Conservation (phyloP, 2,888 invertebrate species). For the Acrobasis consociella region DNA sequence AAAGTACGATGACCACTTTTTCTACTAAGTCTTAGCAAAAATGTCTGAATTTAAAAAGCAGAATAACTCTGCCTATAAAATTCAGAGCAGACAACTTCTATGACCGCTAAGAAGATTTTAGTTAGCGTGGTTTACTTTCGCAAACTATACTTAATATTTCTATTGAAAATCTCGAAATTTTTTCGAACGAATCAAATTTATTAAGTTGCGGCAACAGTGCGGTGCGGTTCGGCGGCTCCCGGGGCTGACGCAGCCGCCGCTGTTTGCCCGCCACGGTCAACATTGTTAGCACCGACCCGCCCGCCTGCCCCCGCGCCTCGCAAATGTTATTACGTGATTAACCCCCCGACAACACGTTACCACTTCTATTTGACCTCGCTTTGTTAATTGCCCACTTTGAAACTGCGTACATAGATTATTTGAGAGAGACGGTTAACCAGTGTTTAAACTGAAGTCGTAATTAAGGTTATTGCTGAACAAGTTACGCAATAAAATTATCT, state of each 20-base stretch:
- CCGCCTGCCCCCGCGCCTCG: constrained; percentile 30
- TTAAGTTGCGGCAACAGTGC: constrained; percentile 41
- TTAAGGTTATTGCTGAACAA: neutral
- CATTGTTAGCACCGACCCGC: constrained; percentile 68
- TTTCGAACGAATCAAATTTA: neutral
- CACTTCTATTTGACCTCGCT: constrained; percentile 61
- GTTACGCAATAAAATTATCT: neutral
- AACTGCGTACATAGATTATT: constrained; percentile 53
- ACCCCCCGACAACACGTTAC: constrained; percentile 63
- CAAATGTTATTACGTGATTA: constrained; percentile 78
- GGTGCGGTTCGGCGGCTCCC: constrained; percentile 57
- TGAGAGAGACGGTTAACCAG: constrained; percentile 24
- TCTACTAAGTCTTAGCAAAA: too few relatives aligned
- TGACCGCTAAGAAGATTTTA: too few relatives aligned
- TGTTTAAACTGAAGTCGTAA: constrained; percentile 7
- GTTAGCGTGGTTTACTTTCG: too few relatives aligned
- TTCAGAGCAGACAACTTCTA: too few relatives aligned
- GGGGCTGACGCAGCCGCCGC: constrained; percentile 69
- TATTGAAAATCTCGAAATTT: neutral
- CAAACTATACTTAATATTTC: too few relatives aligned
- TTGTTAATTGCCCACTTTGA: constrained; percentile 67
- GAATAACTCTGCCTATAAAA: too few relatives aligned
- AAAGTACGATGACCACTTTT: too few relatives aligned
- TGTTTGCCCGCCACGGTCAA: constrained; percentile 76
- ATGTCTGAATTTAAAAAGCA: too few relatives aligned